phyloP scores from a whole-genome alignment of 2,888 invertebrate genomes.

The Caenorhabditis parvicauda region DNA sequence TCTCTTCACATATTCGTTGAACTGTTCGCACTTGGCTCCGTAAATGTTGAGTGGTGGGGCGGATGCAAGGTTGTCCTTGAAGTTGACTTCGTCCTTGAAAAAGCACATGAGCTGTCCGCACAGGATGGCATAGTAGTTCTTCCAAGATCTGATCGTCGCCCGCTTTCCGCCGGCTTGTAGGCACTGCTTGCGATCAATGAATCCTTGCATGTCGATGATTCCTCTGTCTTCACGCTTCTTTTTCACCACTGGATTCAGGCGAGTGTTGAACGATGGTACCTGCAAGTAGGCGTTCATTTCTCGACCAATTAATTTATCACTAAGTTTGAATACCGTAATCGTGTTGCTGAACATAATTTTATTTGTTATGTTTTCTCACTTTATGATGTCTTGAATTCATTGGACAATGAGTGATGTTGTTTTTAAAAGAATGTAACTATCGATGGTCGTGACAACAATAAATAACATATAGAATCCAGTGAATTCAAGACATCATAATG shows the following conservation, averaged over 20 bases:
- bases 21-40: slow-evolving; percentile 79
- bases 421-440: no score
- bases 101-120: slow-evolving; percentile 95
- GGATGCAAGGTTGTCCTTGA: slow-evolving; percentile 75
- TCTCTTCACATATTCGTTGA: slow-evolving; percentile 90
- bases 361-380: no score
- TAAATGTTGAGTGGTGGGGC: slow-evolving; percentile 65
- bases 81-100: slow-evolving; percentile 88
- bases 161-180: slow-evolving; percentile 87
- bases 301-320: no score
- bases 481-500: no score
- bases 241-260: slow-evolving; percentile 58
- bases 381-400: no score
- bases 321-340: no score
- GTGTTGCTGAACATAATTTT: no score
- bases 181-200: slow-evolving; percentile 90
- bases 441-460: no score
- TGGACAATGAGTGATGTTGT: no score
- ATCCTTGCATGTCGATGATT: slow-evolving; percentile 62
- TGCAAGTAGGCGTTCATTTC: no score
- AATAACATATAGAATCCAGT: no score
- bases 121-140: slow-evolving; percentile 86
- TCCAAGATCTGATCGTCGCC: slow-evolving; percentile 93
- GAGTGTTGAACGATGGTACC: slow-evolving; percentile 90
- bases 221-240: slow-evolving; percentile 52